Evolutionary conservation across 2,888 invertebrate species (phyloP).

Genomic region (Aproaerema taeniolella): DNA sequence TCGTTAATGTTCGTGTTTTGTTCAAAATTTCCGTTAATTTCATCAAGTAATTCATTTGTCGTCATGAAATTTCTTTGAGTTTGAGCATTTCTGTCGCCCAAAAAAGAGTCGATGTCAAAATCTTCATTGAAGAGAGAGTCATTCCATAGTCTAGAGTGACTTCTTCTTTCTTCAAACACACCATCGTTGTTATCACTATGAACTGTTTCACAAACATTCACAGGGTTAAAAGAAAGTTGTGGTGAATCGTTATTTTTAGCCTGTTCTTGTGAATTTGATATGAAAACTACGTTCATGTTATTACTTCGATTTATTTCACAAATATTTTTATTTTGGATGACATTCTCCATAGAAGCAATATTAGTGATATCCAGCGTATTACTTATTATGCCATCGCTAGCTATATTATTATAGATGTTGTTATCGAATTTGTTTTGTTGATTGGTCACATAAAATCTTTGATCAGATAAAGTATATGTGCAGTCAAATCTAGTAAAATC

Average conservation of each 20-base stretch:
- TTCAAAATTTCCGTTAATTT: too few relatives aligned
- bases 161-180: conserved; percentile 10
- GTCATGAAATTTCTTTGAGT: too few relatives aligned
- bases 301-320: conserved; percentile 11
- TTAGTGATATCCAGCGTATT: too few relatives aligned
- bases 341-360: too few relatives aligned
- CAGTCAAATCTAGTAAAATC: neutral
- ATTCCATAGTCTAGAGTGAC: neutral
- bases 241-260: conserved; percentile 2
- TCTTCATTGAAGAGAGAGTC: conserved; percentile 11
- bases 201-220: conserved; percentile 38
- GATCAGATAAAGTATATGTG: too few relatives aligned
- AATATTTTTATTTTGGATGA: too few relatives aligned
- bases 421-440: conserved; percentile 5
- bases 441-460: too few relatives aligned
- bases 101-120: conserved; percentile 2
- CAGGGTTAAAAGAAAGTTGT: conserved; percentile 33
- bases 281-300: conserved; percentile 25
- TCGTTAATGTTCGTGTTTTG: too few relatives aligned
- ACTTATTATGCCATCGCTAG: too few relatives aligned
- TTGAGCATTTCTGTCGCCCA: conserved; percentile 11
- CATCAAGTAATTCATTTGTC: neutral
- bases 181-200: conserved; percentile 18
- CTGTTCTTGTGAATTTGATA: conserved; percentile 25
- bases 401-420: too few relatives aligned